phyloP scores from a whole-genome alignment of 2,113 vertebrate species.

The Salminus brasiliensis region DNA sequence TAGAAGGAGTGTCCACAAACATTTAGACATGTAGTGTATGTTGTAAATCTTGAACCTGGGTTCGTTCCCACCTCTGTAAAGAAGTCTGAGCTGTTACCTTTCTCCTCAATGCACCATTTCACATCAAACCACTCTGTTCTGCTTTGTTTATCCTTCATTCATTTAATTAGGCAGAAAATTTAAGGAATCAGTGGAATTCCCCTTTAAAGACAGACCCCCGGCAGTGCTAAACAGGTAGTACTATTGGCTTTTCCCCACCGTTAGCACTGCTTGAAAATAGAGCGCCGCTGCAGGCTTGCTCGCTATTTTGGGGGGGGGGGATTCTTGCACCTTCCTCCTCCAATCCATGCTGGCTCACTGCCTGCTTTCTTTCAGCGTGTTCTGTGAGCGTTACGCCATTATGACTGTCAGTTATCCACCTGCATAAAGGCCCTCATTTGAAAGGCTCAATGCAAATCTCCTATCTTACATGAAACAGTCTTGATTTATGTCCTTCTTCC shows the following conservation, averaged over 20 bases:
- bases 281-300: slow-evolving; percentile 75
- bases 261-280: slow-evolving; percentile 81
- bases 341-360: slow-evolving; percentile 72
- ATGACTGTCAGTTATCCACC: slow-evolving; percentile 81
- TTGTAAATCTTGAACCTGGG: too few relatives aligned
- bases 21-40: too few relatives aligned
- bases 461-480: slow-evolving; percentile 79
- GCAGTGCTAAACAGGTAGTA: slow-evolving; percentile 80
- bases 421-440: slow-evolving; percentile 77
- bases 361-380: slow-evolving; percentile 76
- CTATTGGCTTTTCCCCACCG: slow-evolving; percentile 77
- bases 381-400: slow-evolving; percentile 76
- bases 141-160: too few relatives aligned
- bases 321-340: slow-evolving; percentile 62
- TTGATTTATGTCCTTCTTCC: slow-evolving; percentile 72
- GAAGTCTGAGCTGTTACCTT: too few relatives aligned
- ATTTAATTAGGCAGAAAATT: too few relatives aligned
- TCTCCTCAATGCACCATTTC: too few relatives aligned
- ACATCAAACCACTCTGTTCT: too few relatives aligned
- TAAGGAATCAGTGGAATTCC: too few relatives aligned
- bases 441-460: slow-evolving; percentile 80
- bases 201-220: slow-evolving; percentile 67
- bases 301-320: slow-evolving; percentile 71
- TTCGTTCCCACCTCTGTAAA: too few relatives aligned
- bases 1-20: too few relatives aligned